Evolutionary conservation across 1,140 invertebrate species (phyloP), one percentile per base, ranked within the genome.

Genomic region (Ridgeia piscesae): DNA sequence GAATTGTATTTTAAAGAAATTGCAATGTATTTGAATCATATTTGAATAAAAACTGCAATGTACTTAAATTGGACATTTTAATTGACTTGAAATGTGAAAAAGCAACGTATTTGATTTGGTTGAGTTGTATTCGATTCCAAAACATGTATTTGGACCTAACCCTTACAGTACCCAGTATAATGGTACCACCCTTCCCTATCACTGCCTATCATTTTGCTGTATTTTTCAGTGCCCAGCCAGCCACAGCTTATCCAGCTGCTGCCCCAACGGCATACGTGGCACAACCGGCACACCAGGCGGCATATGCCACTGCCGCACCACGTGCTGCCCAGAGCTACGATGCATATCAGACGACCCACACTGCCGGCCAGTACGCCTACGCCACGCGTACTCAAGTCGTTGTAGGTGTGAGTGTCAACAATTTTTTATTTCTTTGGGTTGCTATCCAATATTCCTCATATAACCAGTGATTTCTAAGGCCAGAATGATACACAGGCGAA

Each of bases 341-440:
- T 31, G 90, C 89, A 31, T 92, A 92, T 35, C 92, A 92, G 92
- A 34, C 92, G 33, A 77, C 92, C 33, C 89, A 91, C 48, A 34
- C 89, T n/a, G 89, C 92, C 48, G 89, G 89, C 48, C 92, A 92
- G 91, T 92, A 92, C 35, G 89, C 92, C 31, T 92, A 92, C 6
- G 58, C 89, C 58, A 50, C 92, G 1, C 35, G 92, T 14, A 92
- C 92, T 14, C 92, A 92, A 34, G 92, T 92, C 14, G 48, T 42
- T 27, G 58, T 77, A 91, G 91, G 34, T 91, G 34, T 33, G 33
- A 48, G 33, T 91, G 33, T 42, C 42, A 27, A 34, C n/a, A 35
- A 42, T 34, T n/a, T 33, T 35, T 48, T 35, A 58, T 33, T 91
- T 34, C 48, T 33, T 35, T 48, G 11, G 33, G 9, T 91, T 34